A percentile compares a stretch with the other conserved stretches of the same genome.
Evolutionary conservation across 2,113 vertebrate genomes (phyloP).

Genomic region (Otis tarda): DNA sequence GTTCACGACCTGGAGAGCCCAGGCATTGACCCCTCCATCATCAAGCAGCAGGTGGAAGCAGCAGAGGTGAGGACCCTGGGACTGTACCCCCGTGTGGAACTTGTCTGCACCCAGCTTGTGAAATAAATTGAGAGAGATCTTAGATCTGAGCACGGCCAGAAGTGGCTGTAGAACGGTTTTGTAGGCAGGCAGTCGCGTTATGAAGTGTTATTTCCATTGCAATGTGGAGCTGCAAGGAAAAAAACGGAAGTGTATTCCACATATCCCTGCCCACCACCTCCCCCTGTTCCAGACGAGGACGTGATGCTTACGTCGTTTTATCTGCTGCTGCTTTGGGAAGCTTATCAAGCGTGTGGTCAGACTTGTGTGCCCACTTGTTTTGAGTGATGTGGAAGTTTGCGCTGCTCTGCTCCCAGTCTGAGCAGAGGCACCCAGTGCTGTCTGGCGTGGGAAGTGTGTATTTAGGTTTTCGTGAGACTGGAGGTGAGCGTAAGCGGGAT

Average conservation of each 20-base stretch:
- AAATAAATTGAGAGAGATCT: neutral
- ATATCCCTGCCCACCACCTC: neutral
- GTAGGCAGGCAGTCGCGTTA: neutral
- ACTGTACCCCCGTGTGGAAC: neutral
- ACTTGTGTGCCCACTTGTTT: neutral
- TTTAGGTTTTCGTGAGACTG: neutral
- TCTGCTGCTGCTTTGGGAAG: neutral
- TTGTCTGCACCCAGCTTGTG: neutral
- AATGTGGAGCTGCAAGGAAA: neutral
- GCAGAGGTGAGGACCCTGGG: conserved; percentile 81
- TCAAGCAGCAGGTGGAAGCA: conserved; percentile 97
- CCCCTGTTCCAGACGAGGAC: neutral
- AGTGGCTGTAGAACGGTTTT: neutral
- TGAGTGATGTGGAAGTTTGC: neutral
- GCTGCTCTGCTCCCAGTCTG: neutral
- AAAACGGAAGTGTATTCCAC: neutral
- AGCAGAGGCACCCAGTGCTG: neutral
- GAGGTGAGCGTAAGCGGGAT: neutral
- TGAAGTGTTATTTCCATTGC: neutral
- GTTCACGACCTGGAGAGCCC: conserved; percentile 95
- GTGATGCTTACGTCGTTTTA: neutral
- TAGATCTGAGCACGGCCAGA: fast-evolving
- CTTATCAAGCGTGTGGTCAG: neutral
- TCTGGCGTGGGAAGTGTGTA: neutral
- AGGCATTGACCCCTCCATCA: conserved; percentile 98